These are phyloP conservation scores for Aegotheles bennettii DNA, from an alignment of 2,113 vertebrate species.

Conservation along the genomic window DNA sequence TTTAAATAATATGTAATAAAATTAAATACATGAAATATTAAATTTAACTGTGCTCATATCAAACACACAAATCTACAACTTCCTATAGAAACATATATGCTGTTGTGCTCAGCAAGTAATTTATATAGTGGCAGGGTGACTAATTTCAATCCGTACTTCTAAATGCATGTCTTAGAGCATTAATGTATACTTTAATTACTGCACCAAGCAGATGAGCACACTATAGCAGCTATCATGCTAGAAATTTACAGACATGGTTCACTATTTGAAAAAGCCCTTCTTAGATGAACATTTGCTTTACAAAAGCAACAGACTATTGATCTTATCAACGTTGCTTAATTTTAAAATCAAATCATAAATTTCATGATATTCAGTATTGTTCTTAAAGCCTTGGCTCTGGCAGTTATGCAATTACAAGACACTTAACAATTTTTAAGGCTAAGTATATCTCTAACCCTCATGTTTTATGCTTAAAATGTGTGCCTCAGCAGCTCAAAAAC, in stretches of 20 bases:
- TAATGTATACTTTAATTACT: background rate
- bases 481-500: background rate
- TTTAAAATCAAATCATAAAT: slow-evolving; percentile 16
- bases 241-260: background rate
- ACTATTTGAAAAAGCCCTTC: background rate
- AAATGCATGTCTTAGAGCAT: background rate
- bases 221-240: background rate
- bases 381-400: background rate
- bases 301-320: background rate
- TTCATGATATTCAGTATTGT: background rate
- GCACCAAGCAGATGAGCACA: background rate
- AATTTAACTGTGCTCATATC: background rate
- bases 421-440: background rate
- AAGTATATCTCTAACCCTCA: background rate
- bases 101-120: background rate
- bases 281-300: background rate
- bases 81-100: background rate
- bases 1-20: background rate
- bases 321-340: background rate
- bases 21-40: background rate
- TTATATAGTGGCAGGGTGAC: background rate
- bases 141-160: background rate
- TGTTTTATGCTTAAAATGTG: background rate
- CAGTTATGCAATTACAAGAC: background rate
- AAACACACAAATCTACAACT: background rate